Evolutionary conservation across 2,797 vertebrate species (phyloP).

Genomic region (Babyrousa celebensis): DNA sequence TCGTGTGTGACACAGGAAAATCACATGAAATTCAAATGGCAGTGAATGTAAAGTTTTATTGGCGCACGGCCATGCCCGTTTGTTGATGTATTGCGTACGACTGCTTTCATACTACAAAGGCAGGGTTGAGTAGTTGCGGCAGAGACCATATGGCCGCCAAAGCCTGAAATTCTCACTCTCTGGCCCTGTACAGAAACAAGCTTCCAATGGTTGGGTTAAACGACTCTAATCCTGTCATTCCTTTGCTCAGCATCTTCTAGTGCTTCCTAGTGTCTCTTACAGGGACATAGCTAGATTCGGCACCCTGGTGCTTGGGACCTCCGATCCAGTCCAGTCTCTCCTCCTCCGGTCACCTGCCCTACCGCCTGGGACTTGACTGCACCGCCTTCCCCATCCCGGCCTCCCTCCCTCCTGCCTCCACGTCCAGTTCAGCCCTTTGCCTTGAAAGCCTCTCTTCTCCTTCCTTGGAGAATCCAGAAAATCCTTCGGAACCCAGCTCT

Average conservation of each 20-base stretch:
- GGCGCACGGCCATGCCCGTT: background rate
- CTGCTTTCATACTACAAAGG: background rate
- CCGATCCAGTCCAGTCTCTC: rapidly evolving
- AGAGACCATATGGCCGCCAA: background rate
- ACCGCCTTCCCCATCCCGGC: background rate
- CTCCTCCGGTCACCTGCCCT: background rate
- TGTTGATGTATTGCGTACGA: background rate
- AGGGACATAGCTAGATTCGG: background rate
- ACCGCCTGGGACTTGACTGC: background rate
- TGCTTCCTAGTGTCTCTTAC: background rate
- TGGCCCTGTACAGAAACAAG: background rate
- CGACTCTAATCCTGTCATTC: background rate
- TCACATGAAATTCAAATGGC: background rate
- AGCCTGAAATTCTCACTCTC: background rate
- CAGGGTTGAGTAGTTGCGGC: background rate
- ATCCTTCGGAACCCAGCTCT: background rate
- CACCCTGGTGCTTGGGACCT: background rate
- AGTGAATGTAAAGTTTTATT: background rate
- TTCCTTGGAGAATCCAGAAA: background rate
- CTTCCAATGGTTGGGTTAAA: background rate
- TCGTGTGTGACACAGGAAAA: no score
- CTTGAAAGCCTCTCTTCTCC: background rate
- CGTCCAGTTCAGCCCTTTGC: background rate
- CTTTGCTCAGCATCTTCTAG: background rate
- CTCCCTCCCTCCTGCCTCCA: background rate